These are phyloP conservation scores for Oppia nitens DNA, from an alignment of 1,140 invertebrate species.

Conservation along the genomic window DNA sequence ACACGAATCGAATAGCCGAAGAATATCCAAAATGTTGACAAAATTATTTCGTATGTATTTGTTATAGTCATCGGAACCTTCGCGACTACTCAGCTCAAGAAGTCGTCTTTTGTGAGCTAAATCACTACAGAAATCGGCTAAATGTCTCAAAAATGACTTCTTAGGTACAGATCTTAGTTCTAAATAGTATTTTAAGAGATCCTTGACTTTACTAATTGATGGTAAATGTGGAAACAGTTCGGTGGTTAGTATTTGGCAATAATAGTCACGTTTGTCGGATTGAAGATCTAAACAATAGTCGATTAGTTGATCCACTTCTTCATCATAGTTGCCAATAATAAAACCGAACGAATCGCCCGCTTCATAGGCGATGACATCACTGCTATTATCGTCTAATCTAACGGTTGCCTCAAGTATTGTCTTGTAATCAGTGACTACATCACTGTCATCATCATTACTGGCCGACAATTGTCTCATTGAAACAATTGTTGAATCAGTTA, in stretches of 20 bases:
- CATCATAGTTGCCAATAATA: constrained; percentile 29
- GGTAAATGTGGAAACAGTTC: constrained; percentile 24
- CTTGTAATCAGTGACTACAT: constrained; percentile 9
- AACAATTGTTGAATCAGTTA: neutral
- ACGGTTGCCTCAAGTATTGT: constrained; percentile 17
- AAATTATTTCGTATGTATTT: constrained; percentile 39
- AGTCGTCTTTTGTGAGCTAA: constrained; percentile 41
- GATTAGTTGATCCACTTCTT: constrained; percentile 33
- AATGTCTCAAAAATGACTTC: constrained; percentile 42
- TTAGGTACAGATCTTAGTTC: constrained; percentile 36
- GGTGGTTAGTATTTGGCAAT: constrained; percentile 2
- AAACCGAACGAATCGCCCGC: constrained; percentile 37
- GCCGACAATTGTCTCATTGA: neutral
- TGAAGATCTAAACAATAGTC: constrained; percentile 24
- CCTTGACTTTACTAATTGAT: constrained; percentile 24
- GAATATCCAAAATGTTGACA: constrained; percentile 43
- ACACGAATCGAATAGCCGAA: constrained; percentile 43
- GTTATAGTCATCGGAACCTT: constrained; percentile 43
- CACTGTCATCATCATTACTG: neutral
- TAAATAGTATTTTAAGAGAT: constrained; percentile 30
- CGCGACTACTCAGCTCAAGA: constrained; percentile 42
- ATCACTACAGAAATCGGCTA: constrained; percentile 41
- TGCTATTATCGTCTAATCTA: neutral
- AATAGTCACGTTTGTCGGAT: constrained; percentile 19
- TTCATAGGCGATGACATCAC: constrained; percentile 24